Percentiles rank a stretch among this genome's conserved stretches.
Evolutionary conservation across 2,113 vertebrate species (phyloP).

Genomic region (Acinonyx jubatus): DNA sequence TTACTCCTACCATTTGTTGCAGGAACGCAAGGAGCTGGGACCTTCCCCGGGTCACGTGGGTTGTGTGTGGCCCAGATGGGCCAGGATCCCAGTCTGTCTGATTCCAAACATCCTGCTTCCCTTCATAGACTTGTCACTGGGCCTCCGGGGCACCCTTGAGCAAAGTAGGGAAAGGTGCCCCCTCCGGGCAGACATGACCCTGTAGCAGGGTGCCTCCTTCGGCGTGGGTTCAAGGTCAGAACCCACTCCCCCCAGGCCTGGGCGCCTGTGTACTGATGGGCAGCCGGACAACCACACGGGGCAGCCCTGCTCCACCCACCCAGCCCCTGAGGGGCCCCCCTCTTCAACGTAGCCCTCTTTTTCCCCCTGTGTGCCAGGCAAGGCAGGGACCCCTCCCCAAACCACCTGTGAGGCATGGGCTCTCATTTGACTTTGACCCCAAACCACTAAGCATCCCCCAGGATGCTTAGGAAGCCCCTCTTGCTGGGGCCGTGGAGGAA

Average conservation of each 20-base stretch:
- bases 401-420: no score
- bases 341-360: neutral
- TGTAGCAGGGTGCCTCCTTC: no score
- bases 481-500: neutral
- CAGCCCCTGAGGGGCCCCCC: neutral
- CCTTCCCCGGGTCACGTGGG: neutral
- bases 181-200: neutral
- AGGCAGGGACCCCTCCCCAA: neutral
- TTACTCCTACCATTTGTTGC: neutral
- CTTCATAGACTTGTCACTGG: no score
- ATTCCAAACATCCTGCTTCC: neutral
- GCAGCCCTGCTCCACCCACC: neutral
- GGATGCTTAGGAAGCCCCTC: neutral
- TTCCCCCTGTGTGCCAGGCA: neutral
- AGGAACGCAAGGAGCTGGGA: neutral
- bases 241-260: neutral
- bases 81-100: neutral
- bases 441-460: neutral
- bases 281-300: fast-evolving
- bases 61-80: neutral
- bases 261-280: neutral
- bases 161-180: neutral
- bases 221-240: neutral
- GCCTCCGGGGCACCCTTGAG: fast-evolving
- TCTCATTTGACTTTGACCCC: neutral